A percentile compares a stretch with the other conserved stretches of the same genome.
These are phyloP conservation scores for Lacanobia oleracea DNA, from an alignment of 2,888 invertebrate genomes.

Conservation along the genomic window DNA sequence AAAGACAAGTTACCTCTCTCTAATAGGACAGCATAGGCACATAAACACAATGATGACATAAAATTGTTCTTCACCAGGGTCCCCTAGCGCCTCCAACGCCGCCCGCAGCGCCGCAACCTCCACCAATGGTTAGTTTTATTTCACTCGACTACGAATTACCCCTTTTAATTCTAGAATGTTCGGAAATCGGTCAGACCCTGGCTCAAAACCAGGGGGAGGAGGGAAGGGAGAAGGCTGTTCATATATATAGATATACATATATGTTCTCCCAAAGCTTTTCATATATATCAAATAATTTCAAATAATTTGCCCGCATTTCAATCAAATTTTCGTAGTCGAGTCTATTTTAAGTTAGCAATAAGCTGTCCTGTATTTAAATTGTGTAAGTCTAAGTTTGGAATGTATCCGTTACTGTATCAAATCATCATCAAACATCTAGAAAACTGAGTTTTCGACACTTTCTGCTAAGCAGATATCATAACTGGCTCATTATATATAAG, in stretches of 20 bases:
- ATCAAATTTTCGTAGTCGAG: constrained; percentile 30
- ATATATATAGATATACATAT: constrained; percentile 21
- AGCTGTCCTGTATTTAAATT: constrained; percentile 7
- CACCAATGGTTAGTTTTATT: constrained; percentile 81
- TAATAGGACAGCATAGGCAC: too few species aligned
- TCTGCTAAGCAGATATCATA: constrained; percentile 17
- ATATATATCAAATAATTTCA: constrained; percentile 13
- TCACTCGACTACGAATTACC: constrained; percentile 40
- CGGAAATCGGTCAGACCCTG: not conserved
- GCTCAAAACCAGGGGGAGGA: not conserved
- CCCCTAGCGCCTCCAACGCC: constrained; percentile 89
- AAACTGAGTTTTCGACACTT: constrained; percentile 1
- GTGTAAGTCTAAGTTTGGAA: constrained; percentile 1
- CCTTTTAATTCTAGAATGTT: constrained; percentile 23
- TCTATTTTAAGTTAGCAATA: constrained; percentile 32
- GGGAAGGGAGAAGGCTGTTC: constrained; percentile 32
- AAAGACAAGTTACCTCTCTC: too few species aligned
- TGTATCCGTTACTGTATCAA: not conserved
- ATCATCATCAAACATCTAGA: not conserved
- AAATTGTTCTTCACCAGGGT: constrained; percentile 73
- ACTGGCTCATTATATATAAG: not conserved
- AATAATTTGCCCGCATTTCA: constrained; percentile 18
- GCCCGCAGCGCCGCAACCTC: constrained; percentile 89
- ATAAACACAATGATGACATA: not conserved
- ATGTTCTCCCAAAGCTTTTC: constrained; percentile 24